phyloP scores from a whole-genome alignment of 2,113 vertebrate species.

The Hippopotamus amphibius region DNA sequence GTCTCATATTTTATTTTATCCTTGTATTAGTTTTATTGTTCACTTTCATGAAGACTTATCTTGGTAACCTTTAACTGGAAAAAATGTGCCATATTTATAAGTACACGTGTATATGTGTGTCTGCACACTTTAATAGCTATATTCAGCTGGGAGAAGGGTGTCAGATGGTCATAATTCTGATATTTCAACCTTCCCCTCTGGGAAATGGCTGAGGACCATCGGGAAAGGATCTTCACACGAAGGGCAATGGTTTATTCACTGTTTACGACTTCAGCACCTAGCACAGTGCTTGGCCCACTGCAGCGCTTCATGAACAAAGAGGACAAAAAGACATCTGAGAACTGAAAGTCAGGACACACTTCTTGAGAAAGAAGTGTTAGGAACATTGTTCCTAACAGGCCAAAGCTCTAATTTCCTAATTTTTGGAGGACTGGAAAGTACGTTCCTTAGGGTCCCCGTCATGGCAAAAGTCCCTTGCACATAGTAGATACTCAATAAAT shows the following conservation, averaged over 20 bases:
- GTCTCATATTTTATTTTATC: slow-evolving; percentile 42
- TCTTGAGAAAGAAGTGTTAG: neutral
- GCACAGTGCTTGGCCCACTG: neutral
- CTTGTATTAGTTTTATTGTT: neutral
- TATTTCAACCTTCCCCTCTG: neutral
- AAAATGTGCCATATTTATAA: neutral
- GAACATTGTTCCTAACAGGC: neutral
- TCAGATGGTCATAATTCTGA: neutral
- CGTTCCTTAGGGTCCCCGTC: no score
- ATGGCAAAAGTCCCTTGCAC: neutral
- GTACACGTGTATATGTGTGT: neutral
- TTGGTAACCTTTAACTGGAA: slow-evolving; percentile 22
- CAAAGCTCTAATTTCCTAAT: neutral
- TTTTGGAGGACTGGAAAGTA: neutral
- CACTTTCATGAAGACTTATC: neutral
- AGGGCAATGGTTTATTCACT: neutral
- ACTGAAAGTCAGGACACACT: neutral
- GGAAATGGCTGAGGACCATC: neutral
- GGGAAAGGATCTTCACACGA: neutral
- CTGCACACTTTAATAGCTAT: neutral
- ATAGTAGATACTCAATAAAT: neutral
- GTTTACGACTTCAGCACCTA: neutral
- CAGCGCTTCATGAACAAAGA: neutral
- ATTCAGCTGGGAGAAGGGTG: neutral
- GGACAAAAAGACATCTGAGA: neutral